These are phyloP conservation scores for Drosophila ananassae DNA, from an alignment of 1,140 invertebrate species.

Conservation along the genomic window DNA sequence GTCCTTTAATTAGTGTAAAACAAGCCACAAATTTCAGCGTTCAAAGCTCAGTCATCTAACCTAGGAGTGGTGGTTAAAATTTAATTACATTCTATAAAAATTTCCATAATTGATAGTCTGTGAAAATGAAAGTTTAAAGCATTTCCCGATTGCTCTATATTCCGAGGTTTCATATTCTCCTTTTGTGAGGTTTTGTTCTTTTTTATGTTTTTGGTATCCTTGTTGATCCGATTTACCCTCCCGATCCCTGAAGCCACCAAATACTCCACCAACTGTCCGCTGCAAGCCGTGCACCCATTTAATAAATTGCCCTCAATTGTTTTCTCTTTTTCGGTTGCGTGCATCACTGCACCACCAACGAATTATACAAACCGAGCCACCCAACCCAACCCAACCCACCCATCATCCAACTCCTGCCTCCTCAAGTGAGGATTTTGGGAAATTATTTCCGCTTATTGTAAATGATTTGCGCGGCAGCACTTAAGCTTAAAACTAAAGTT, in stretches of 20 bases:
- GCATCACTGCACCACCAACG: constrained; percentile 35
- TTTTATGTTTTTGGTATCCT: constrained; percentile 1
- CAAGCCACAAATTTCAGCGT: neutral
- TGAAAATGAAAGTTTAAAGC: constrained; percentile 35
- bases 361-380: neutral
- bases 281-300: constrained; percentile 38
- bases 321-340: constrained; percentile 40
- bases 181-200: constrained; percentile 26
- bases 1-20: neutral
- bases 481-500: constrained; percentile 36
- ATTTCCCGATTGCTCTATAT: constrained; percentile 25
- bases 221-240: constrained; percentile 5
- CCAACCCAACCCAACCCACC: neutral
- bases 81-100: constrained; percentile 20
- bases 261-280: constrained; percentile 18
- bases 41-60: neutral
- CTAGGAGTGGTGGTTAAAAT: neutral
- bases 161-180: constrained; percentile 5
- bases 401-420: neutral
- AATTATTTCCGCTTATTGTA: constrained; percentile 52
- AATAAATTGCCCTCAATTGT: constrained; percentile 47
- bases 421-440: constrained; percentile 27
- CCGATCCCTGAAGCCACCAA: neutral
- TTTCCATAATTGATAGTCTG: constrained; percentile 20
- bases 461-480: constrained; percentile 32